Evolutionary conservation across 2,113 vertebrate species (phyloP).

Genomic region (Rhinopithecus roxellana): DNA sequence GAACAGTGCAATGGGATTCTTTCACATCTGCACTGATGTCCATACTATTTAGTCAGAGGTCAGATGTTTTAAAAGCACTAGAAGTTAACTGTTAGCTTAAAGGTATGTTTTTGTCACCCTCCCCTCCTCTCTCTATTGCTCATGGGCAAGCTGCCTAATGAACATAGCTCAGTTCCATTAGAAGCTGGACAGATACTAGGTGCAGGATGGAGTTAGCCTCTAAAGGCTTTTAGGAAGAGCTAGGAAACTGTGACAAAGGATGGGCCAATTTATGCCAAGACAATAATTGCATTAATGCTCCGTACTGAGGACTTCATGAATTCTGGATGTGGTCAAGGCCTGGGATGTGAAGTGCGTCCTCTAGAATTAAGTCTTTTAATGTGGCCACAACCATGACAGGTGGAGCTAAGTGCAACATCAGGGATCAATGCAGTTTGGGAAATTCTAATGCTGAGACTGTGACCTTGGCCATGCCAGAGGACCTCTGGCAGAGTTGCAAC

Average conservation of each 20-base stretch:
- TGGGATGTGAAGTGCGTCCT: not conserved
- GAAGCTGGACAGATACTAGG: slow-evolving; percentile 25
- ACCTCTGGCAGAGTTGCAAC: not conserved
- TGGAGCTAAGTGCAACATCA: not conserved
- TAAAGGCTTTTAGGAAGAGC: slow-evolving; percentile 56
- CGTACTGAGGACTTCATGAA: slow-evolving; percentile 38
- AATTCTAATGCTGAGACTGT: not conserved
- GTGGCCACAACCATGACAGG: not conserved
- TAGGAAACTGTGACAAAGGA: slow-evolving; percentile 19
- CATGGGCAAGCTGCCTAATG: slow-evolving; percentile 55
- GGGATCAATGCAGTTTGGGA: not conserved
- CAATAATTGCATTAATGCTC: slow-evolving; percentile 57
- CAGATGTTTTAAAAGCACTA: slow-evolving; percentile 50
- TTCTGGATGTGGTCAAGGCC: slow-evolving; percentile 55
- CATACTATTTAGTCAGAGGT: not conserved
- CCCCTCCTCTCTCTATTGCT: not conserved
- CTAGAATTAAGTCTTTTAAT: slow-evolving; percentile 27
- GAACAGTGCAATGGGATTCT: not conserved
- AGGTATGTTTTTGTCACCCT: not conserved
- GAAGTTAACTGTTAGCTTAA: slow-evolving; percentile 60
- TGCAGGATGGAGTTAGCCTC: slow-evolving; percentile 42
- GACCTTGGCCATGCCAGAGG: not conserved
- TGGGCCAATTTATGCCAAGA: slow-evolving; percentile 24
- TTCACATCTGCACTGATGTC: not conserved
- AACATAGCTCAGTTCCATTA: slow-evolving; percentile 47